Evolutionary conservation across 2,113 vertebrate species (phyloP).

Genomic region (Tupaia tana): DNA sequence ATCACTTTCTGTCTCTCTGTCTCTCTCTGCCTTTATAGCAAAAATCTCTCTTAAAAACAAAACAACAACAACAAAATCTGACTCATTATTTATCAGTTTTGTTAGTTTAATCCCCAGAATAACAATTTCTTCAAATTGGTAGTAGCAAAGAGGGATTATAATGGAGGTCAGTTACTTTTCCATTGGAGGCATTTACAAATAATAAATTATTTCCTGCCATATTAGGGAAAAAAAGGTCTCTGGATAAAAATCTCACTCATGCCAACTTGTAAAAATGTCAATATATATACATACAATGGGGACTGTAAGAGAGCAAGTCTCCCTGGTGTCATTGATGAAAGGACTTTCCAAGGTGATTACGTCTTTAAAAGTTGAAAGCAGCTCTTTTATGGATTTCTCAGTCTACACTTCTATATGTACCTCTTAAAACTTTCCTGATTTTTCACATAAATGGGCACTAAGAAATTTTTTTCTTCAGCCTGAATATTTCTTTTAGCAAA

Average conservation of each 20-base stretch:
- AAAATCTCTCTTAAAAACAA: no score
- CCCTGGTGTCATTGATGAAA: not conserved
- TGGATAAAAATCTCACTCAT: not conserved
- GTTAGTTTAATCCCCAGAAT: constrained; percentile 36
- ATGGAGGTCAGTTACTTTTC: not conserved
- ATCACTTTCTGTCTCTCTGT: no score
- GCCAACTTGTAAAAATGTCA: not conserved
- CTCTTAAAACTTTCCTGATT: constrained; percentile 60
- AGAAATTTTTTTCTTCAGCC: constrained; percentile 25
- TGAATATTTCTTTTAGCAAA: constrained; percentile 60
- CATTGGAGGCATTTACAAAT: constrained; percentile 25
- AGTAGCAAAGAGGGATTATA: not conserved
- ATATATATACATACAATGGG: not conserved
- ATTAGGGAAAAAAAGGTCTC: not conserved
- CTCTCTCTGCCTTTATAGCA: no score
- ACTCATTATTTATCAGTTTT: constrained; percentile 17
- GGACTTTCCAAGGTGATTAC: constrained; percentile 26
- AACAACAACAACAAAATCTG: not conserved
- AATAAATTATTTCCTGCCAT: not conserved
- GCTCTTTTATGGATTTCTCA: constrained; percentile 7
- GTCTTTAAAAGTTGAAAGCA: constrained; percentile 51
- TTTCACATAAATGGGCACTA: constrained; percentile 50
- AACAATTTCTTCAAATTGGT: constrained; percentile 43
- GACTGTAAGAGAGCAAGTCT: not conserved
- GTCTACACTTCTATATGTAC: not conserved